Percentiles rank a stretch among this genome's conserved stretches.
Conservation (phyloP, 2,113 vertebrate genomes). For the Muscicapa adusta region DNA sequence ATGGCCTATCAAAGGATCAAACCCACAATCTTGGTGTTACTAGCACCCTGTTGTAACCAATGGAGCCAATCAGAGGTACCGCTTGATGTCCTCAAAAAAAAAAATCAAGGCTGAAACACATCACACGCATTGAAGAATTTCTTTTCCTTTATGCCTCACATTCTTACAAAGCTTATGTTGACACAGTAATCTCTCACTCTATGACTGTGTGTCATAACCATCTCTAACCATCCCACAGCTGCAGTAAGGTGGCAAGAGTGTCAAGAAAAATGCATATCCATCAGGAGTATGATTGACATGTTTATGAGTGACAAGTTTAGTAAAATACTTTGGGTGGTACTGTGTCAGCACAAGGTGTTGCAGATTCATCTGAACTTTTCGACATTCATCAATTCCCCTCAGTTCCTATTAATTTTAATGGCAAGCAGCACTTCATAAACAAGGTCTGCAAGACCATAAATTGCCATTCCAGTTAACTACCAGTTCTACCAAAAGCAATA, state of each 20-base stretch:
- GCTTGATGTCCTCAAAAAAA: not conserved
- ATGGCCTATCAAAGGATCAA: not conserved
- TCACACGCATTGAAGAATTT: not conserved
- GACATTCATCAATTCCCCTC: not conserved
- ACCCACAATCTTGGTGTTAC: not conserved
- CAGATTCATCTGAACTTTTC: not conserved
- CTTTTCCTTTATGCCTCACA: not conserved
- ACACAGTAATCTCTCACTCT: not conserved
- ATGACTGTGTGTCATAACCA: not conserved
- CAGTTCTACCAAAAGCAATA: not conserved
- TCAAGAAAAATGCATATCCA: not conserved
- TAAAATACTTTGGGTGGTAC: not conserved
- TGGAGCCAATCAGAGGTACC: not conserved
- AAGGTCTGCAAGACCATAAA: not conserved
- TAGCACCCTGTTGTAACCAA: not conserved
- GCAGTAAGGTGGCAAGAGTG: not conserved
- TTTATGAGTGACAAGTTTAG: not conserved
- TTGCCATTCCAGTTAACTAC: not conserved
- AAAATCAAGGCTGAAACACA: not conserved
- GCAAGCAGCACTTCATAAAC: not conserved
- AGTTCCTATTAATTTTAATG: not conserved
- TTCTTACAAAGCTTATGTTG: not conserved
- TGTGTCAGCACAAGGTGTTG: not conserved
- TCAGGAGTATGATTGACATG: not conserved
- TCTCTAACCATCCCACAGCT: not conserved